phyloP scores from a whole-genome alignment of 1,140 invertebrate genomes.

The Pachyrhynchus sulphureomaculatus region DNA sequence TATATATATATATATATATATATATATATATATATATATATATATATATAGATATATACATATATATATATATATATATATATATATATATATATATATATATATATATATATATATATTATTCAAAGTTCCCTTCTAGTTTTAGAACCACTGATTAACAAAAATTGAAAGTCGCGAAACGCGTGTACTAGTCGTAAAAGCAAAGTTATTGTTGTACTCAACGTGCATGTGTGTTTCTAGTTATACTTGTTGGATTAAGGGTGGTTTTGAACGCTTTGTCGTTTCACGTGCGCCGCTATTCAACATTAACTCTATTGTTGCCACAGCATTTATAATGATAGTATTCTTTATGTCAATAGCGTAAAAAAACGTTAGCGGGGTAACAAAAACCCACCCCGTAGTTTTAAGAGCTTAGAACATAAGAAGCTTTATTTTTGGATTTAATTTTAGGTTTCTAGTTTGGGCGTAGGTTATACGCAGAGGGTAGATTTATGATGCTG shows the following conservation, averaged over 20 bases:
- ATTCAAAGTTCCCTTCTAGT: too few species aligned
- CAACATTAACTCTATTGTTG: conserved; percentile 38
- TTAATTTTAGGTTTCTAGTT: too few species aligned
- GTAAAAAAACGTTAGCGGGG: conserved; percentile 40
- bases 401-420: conserved; percentile 15
- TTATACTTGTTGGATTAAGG: conserved; percentile 49
- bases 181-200: conserved; percentile 40
- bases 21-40: too few species aligned
- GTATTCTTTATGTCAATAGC: conserved; percentile 41
- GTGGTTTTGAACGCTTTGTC: conserved; percentile 46
- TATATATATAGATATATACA: too few species aligned
- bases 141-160: conserved; percentile 14
- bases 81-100: too few species aligned
- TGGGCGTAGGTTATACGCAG: too few species aligned
- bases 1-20: too few species aligned
- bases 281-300: conserved; percentile 45
- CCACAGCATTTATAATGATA: conserved; percentile 43
- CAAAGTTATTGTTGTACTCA: conserved; percentile 25
- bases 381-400: conserved; percentile 29
- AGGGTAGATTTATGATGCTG: too few species aligned
- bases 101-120: too few species aligned
- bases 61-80: too few species aligned
- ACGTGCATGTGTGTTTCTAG: conserved; percentile 45
- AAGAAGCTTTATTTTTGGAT: too few species aligned
- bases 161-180: conserved; percentile 30